These are phyloP conservation scores for Oxygymnocypris stewartii DNA, from an alignment of 2,113 vertebrate genomes.

Conservation along the genomic window DNA sequence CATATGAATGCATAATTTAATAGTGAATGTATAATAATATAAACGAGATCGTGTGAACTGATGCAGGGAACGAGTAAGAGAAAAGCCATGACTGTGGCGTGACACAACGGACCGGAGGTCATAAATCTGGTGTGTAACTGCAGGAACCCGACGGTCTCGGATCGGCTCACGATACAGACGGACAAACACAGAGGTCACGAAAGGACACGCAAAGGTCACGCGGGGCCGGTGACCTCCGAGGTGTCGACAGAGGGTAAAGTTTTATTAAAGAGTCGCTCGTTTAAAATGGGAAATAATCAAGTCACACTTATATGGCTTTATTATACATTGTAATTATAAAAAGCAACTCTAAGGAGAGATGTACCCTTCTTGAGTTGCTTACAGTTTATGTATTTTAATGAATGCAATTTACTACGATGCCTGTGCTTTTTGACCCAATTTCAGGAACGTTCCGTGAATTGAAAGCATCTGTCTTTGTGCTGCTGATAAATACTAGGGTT, in stretches of 20 bases:
- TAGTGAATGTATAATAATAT: not conserved
- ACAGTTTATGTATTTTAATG: not conserved
- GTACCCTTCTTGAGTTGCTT: not conserved
- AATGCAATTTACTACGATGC: not conserved
- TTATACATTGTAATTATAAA: not conserved
- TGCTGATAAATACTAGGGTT: not conserved
- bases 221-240: not conserved
- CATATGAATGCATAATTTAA: not conserved
- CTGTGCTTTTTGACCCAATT: not conserved
- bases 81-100: not conserved
- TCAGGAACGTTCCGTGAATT: not conserved
- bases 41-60: not conserved
- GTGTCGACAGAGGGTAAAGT: conserved; percentile 20
- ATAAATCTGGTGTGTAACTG: not conserved
- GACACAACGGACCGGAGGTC: not conserved
- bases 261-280: not conserved
- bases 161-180: conserved; percentile 6
- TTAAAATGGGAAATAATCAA: not conserved
- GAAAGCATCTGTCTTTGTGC: not conserved
- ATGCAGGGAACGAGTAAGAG: not conserved
- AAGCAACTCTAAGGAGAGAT: not conserved
- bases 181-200: conserved; percentile 34
- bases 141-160: not conserved
- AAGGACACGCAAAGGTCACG: conserved; percentile 50
- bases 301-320: not conserved